Percentiles rank a stretch among this genome's conserved stretches.
Evolutionary conservation across 2,888 invertebrate species (phyloP).

Genomic region (Platerodrilus igneus): DNA sequence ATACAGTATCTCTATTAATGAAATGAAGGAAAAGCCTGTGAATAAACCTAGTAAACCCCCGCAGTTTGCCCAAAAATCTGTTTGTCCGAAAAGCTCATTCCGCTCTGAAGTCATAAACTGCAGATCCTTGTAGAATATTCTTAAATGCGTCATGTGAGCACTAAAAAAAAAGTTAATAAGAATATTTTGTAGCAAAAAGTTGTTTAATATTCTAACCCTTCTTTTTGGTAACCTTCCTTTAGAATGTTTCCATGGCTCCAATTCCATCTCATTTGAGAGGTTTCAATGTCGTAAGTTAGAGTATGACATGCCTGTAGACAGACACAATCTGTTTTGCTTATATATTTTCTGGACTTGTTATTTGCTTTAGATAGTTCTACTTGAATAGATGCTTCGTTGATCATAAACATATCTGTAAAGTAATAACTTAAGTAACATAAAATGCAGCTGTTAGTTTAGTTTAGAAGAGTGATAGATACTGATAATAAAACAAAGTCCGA

Average conservation of each 20-base stretch:
- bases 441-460: no score
- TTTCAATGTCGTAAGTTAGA: slow-evolving; percentile 9
- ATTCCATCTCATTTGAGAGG: slow-evolving; percentile 9
- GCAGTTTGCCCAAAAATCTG: slow-evolving; percentile 56
- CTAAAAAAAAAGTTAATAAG: slow-evolving; percentile 3
- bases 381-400: no score
- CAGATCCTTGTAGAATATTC: slow-evolving; percentile 65
- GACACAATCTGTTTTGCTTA: slow-evolving; percentile 1
- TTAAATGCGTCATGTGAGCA: neutral
- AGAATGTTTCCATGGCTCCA: neutral
- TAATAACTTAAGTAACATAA: no score
- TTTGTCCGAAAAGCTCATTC: slow-evolving; percentile 54
- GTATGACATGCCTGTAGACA: slow-evolving; percentile 10
- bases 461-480: no score
- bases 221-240: neutral
- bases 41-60: slow-evolving; percentile 58
- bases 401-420: no score
- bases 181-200: neutral
- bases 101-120: slow-evolving; percentile 54
- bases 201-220: neutral
- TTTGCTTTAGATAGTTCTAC: no score
- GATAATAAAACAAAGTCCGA: no score
- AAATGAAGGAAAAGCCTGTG: slow-evolving; percentile 62
- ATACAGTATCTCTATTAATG: slow-evolving; percentile 59
- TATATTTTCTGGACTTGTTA: no score